Evolutionary conservation across 2,888 invertebrate genomes (phyloP).

Genomic region (Tupiocoris notatus): DNA sequence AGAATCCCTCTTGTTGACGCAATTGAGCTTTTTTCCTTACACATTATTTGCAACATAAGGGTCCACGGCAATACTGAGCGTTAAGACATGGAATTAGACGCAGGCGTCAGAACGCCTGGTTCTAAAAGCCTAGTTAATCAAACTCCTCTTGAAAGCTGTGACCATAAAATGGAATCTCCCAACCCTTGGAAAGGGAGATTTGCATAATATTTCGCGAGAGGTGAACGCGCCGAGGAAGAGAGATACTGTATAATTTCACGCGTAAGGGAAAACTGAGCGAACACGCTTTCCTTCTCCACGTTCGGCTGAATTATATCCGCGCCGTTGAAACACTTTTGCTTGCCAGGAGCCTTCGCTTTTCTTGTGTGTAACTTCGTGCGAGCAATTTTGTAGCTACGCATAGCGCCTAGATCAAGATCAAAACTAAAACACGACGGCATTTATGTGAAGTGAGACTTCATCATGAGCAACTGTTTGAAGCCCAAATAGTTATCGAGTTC

Average conservation of each 20-base stretch:
- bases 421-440: too few species aligned
- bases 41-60: too few species aligned
- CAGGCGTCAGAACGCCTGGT: background rate
- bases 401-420: too few species aligned
- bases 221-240: background rate
- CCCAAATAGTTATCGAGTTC: too few species aligned
- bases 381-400: too few species aligned
- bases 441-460: too few species aligned
- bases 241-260: slow-evolving; percentile 8
- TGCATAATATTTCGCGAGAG: slow-evolving; percentile 12
- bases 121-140: background rate
- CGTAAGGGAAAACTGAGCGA: background rate
- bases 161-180: slow-evolving; percentile 19
- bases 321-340: too few species aligned
- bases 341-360: too few species aligned
- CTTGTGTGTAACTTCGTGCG: too few species aligned
- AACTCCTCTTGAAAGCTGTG: slow-evolving; percentile 4
- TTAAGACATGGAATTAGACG: background rate
- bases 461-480: too few species aligned
- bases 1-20: too few species aligned
- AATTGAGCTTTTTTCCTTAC: too few species aligned
- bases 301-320: slow-evolving; percentile 8
- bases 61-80: background rate
- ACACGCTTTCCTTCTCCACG: background rate
- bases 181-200: slow-evolving; percentile 6